Evolutionary conservation across 2,113 vertebrate genomes (phyloP).

Genomic region (Stegostoma tigrinum): DNA sequence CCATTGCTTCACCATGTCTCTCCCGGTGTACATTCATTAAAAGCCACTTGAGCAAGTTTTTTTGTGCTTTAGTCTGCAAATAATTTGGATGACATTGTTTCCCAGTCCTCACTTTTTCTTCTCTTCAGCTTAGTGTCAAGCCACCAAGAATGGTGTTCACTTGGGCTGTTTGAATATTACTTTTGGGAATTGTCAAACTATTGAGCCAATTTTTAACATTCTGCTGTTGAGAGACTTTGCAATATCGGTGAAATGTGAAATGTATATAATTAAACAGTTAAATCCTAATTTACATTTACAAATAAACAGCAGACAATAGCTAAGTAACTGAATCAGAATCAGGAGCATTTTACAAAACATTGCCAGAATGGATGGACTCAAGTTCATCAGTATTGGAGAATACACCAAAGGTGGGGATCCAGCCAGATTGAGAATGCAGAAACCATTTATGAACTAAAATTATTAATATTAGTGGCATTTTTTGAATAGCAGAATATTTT

Average conservation of each 20-base stretch:
- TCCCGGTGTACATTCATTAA: neutral
- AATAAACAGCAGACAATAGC: neutral
- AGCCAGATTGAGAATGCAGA: neutral
- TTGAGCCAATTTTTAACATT: neutral
- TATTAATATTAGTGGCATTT: neutral
- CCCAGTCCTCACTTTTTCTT: neutral
- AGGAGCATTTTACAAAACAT: neutral
- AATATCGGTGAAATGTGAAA: neutral
- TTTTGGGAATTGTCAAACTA: neutral
- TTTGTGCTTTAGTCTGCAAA: neutral
- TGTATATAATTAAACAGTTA: neutral
- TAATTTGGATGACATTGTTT: neutral
- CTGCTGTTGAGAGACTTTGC: neutral
- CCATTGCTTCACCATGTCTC: no score
- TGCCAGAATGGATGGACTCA: neutral
- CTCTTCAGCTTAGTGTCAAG: neutral
- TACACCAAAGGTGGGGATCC: neutral
- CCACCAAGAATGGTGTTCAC: neutral
- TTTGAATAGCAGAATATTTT: neutral
- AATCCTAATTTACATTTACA: neutral
- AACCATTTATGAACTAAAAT: neutral
- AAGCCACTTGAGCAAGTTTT: neutral
- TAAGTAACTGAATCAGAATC: neutral
- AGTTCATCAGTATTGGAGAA: neutral
- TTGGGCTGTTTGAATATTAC: neutral